Evolutionary conservation across 2,113 vertebrate species (phyloP), one percentile per base, ranked within the genome.

Genomic region (Sialia sialis): DNA sequence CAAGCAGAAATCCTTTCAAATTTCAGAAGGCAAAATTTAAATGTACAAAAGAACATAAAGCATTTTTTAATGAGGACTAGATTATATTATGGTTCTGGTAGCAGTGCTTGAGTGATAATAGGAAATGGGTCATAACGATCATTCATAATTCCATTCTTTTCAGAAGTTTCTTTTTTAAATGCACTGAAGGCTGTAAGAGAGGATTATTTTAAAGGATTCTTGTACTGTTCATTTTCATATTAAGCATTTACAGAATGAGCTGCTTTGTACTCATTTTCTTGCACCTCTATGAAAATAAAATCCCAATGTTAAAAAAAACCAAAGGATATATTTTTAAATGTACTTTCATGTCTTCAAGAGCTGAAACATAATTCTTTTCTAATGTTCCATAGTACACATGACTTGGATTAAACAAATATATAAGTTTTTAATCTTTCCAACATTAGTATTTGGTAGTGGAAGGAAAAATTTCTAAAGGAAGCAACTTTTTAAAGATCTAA

Each of bases 61-160:
- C 64, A 23, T 55, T 94, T 80, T 84, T 90, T 87, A 90, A 84
- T 70, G 56, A 96, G 46, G 26, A 86, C 38, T 60, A 44, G 54
- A 91, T 94, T 96, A 79, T 84, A 81, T 89, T 91, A 34, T 66
- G 64, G n/a, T 51, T 84, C 52, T 80, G n/a, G 23, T 86, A 46
- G n/a, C 26, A 84, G 48, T 69, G 46, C 46, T 72, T 89, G n/a
- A 79, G 30, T 4, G 60, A 86, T 80, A 76, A n/a, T 46, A 30
- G 14, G 68, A 39, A 95, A 48, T 54, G 20, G 68, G 79, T 96
- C 73, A 78, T 85, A 86, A 78, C 21, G 56, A 25, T 91, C 59
- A 84, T 84, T 89, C 64, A 72, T n/a, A 87, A 36, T 94, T 92
- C 56, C 29, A 44, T 89, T 84, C 5, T 90, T 80, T 78, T 77